phyloP scores from a whole-genome alignment of 2,113 vertebrate genomes.

The Cottus gobio region DNA sequence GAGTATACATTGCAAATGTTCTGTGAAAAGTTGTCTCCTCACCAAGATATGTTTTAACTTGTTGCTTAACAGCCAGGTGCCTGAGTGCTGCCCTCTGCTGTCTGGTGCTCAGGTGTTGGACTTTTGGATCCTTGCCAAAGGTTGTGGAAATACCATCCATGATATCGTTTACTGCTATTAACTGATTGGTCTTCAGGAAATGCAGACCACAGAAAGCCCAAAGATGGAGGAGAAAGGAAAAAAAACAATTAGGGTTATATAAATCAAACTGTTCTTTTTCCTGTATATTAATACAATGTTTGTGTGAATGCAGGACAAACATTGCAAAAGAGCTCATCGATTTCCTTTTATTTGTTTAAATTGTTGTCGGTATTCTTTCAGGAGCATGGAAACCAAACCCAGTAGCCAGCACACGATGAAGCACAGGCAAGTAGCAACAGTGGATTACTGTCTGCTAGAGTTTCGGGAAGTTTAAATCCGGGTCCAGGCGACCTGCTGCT shows the following conservation, averaged over 20 bases:
- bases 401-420: slow-evolving; percentile 49
- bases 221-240: background rate
- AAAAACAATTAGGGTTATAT: background rate
- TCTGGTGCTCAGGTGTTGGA: background rate
- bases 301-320: background rate
- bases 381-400: slow-evolving; percentile 48
- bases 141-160: slow-evolving; percentile 19
- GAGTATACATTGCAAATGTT: slow-evolving; percentile 9
- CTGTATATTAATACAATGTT: background rate
- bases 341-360: background rate
- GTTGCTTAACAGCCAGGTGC: background rate
- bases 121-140: background rate
- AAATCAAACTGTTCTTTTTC: background rate
- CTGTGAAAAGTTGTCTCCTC: slow-evolving; percentile 11
- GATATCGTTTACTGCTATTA: background rate
- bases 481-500: slow-evolving; percentile 79
- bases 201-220: background rate
- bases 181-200: background rate
- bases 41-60: slow-evolving; percentile 7
- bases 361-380: background rate
- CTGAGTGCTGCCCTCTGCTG: background rate
- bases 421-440: slow-evolving; percentile 46
- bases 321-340: fast-evolving
- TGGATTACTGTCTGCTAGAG: slow-evolving; percentile 75
- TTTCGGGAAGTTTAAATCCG: slow-evolving; percentile 81